phyloP scores from a whole-genome alignment of 1,140 invertebrate genomes.

The Drosophila tani region DNA sequence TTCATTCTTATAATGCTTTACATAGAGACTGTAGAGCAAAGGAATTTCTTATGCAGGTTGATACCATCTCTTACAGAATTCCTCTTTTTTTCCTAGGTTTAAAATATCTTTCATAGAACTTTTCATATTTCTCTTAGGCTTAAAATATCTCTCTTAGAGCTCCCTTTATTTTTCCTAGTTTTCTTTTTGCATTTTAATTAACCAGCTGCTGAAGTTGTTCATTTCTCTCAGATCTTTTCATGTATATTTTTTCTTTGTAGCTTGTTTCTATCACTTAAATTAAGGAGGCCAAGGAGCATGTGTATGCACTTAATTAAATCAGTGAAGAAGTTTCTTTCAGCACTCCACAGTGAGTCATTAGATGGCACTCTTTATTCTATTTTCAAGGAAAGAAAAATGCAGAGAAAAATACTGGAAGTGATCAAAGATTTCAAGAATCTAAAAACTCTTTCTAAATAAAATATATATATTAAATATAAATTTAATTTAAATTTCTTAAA shows the following conservation, averaged over 20 bases:
- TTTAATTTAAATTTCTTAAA: no score
- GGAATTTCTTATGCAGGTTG: not conserved
- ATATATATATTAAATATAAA: no score
- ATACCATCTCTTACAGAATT: not conserved
- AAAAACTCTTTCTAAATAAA: not conserved
- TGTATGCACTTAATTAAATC: slow-evolving; percentile 7
- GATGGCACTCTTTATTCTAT: not conserved
- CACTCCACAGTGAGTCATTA: slow-evolving; percentile 12
- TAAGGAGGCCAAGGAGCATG: not conserved
- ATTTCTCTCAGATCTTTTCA: not conserved
- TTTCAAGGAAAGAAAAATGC: not conserved
- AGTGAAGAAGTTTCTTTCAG: slow-evolving; percentile 10
- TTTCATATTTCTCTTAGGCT: not conserved
- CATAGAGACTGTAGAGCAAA: not conserved
- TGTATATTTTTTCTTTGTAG: not conserved
- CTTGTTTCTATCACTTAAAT: not conserved
- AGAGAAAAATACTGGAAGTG: not conserved
- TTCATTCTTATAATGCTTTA: not conserved
- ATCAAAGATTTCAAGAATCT: no score
- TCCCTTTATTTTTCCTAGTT: not conserved
- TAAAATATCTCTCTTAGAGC: not conserved
- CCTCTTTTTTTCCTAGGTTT: not conserved
- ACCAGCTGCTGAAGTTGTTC: not conserved
- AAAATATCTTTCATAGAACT: not conserved
- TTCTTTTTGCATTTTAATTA: slow-evolving; percentile 6